Conservation (phyloP, 2,113 vertebrate species). For the Psettodes erumei region DNA sequence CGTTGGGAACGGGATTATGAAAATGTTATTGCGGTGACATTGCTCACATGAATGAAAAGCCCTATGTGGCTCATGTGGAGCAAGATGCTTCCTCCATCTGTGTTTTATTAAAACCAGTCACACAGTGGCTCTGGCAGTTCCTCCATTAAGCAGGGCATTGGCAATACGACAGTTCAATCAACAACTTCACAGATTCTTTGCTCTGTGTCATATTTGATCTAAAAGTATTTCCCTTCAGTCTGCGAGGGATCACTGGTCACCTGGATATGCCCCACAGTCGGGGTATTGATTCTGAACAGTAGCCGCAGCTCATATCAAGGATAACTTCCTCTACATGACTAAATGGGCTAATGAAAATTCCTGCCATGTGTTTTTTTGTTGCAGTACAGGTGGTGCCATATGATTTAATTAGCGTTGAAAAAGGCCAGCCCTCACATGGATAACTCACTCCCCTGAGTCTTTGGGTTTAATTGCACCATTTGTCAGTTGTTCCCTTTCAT, state of each 20-base stretch:
- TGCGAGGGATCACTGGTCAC: background rate
- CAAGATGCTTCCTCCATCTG: background rate
- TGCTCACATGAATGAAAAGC: constrained; percentile 8
- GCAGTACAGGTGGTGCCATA: background rate
- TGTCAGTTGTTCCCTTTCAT: constrained; percentile 9
- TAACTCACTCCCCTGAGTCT: constrained; percentile 12
- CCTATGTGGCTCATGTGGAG: background rate
- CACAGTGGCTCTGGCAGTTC: background rate
- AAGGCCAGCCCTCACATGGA: background rate
- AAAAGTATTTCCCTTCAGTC: background rate
- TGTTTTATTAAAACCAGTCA: background rate
- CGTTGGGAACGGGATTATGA: background rate
- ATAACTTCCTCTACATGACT: background rate
- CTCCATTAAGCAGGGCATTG: background rate
- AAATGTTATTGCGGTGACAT: background rate
- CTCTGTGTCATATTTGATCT: background rate
- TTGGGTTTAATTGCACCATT: constrained; percentile 29
- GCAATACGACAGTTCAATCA: background rate
- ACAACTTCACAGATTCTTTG: background rate
- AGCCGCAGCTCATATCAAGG: background rate
- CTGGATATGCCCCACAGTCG: background rate
- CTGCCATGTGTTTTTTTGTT: background rate
- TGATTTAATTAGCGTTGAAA: constrained; percentile 12
- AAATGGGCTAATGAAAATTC: background rate
- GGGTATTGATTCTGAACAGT: background rate